These are phyloP conservation scores for Ostrea edulis DNA, from an alignment of 1,140 invertebrate genomes.

Conservation along the genomic window DNA sequence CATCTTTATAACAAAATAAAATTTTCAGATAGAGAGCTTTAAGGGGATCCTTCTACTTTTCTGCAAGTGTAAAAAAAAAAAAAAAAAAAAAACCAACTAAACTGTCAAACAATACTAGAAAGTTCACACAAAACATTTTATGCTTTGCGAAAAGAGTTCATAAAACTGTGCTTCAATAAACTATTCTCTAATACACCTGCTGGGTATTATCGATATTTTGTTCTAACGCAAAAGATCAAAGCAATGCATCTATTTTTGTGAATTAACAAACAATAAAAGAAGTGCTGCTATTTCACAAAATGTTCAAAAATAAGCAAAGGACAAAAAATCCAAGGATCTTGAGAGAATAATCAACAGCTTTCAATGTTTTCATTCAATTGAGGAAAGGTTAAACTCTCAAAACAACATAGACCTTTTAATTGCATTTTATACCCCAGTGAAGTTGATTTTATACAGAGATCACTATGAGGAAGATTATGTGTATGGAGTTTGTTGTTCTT, in stretches of 20 bases:
- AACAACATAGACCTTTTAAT: conserved; percentile 26
- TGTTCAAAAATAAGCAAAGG: background rate
- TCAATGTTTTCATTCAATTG: conserved; percentile 17
- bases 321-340: background rate
- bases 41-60: too few species aligned
- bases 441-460: conserved; percentile 30
- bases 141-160: background rate
- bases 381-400: conserved; percentile 17
- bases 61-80: too few species aligned
- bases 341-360: conserved; percentile 13
- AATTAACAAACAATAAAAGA: background rate
- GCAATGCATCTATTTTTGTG: background rate
- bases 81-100: too few species aligned
- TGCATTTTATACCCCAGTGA: conserved; percentile 29
- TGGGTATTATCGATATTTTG: background rate
- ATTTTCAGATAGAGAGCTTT: too few species aligned
- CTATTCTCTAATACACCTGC: background rate
- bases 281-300: background rate
- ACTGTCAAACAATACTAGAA: too few species aligned
- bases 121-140: too few species aligned
- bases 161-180: background rate
- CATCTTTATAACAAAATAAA: too few species aligned
- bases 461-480: background rate
- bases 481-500: background rate
- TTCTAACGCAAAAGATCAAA: background rate